A percentile compares a stretch with the other conserved stretches of the same genome.
Conservation (phyloP, 1,140 invertebrate genomes). For the Drosophila chauvacae region DNA sequence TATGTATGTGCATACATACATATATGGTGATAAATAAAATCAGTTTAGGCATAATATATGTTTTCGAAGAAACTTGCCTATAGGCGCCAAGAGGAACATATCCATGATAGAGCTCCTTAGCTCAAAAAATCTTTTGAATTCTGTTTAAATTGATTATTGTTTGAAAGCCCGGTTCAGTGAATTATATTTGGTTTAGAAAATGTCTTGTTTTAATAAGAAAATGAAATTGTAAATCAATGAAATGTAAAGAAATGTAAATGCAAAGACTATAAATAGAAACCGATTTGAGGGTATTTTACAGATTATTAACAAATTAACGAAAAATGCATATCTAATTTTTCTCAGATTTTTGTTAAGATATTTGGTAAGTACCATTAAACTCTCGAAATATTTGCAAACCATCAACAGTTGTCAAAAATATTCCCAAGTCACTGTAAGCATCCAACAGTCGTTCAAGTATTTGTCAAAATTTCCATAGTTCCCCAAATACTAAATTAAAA, state of each 20-base stretch:
- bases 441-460: slow-evolving; percentile 12
- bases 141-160: not conserved
- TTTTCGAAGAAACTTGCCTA: not conserved
- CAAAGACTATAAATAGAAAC: too few species aligned
- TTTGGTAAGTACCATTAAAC: too few species aligned
- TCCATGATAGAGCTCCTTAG: not conserved
- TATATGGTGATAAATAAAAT: not conserved
- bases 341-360: not conserved
- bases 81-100: too few species aligned
- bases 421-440: not conserved
- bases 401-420: not conserved
- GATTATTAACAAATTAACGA: too few species aligned
- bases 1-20: not conserved
- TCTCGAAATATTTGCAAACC: not conserved
- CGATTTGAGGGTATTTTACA: too few species aligned
- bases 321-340: too few species aligned
- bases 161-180: not conserved
- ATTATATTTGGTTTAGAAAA: too few species aligned
- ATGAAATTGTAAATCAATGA: not conserved
- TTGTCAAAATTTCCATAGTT: slow-evolving; percentile 22
- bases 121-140: not conserved
- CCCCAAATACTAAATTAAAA: too few species aligned
- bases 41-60: not conserved
- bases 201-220: too few species aligned
- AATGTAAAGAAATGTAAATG: too few species aligned